Evolutionary conservation across 2,797 vertebrate species (phyloP), one percentile per base, ranked within the genome.

Genomic region (Spea hammondii): DNA sequence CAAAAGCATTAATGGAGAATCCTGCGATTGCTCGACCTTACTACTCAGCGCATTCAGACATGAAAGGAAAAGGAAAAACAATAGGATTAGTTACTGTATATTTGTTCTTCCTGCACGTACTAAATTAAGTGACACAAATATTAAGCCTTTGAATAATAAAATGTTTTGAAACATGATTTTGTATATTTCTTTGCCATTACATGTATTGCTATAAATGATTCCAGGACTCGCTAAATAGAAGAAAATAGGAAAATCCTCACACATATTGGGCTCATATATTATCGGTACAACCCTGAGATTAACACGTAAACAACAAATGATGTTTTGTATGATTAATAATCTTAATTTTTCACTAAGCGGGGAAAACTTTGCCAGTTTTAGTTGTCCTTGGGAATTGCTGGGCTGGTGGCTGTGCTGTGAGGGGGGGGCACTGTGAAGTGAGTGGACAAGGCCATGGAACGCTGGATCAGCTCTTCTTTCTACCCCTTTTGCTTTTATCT

Each of bases 91-190:
- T 85, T 85, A 87, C 83, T 86, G 83, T 87, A 85, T 85, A 86
- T 89, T 85, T 89, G 85, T 80, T 82, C 86, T 75, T 84, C 8
- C 10, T 74, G 85, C 82, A 85, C 80, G 82, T 80, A 84, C 71
- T 86, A 88, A 88, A 83, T 87, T 86, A 88, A 88, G 78, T 82
- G 79, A 89, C 84, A 66, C 83, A 69, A 85, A 83, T 62, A 82
- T 12, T 46, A 55, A 69, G 57, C 67, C 65, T 68, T 73, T 84
- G 70, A 84, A 83, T 86, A 87, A 88, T 86, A 86, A 83, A 79
- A 54, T 82, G 59, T 73, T 82, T 77, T 86, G n/a, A 86, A 86
- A 80, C 55, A 65, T 50, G 73, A 66, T 62, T 80, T 17, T 32
- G 14, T 62, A 62, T 9, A 2, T 17, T 62, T 17, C 32, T 62